Evolutionary conservation across 2,113 vertebrate genomes (phyloP), one percentile per base, ranked within the genome.

Genomic region (Perca flavescens): DNA sequence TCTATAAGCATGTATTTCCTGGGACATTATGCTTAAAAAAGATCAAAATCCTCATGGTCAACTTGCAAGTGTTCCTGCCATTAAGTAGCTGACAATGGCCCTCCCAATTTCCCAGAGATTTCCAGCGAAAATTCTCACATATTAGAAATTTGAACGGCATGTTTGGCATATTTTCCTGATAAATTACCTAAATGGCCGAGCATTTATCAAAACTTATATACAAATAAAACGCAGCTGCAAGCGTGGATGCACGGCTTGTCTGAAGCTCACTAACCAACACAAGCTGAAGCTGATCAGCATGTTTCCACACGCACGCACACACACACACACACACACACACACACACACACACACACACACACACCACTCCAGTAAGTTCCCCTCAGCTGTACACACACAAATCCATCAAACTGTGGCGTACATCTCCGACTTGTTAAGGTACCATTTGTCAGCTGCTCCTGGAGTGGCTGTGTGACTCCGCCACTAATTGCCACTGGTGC

Each of bases 401-500:
- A 92, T 88, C 88, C 92, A 91, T 89, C 88, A 91, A 90, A 83
- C 75, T 74, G 83, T 52, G 67, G 84, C 83, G 86, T 79, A 86
- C 84, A 91, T 92, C 93, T 93, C 89, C 47, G 85, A 93, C 89
- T 92, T 94, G 93, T 95, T 93, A 92, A 91, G 91, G 96, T 96
- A 95, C 94, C 95, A 94, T 98, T 97, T 97, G 96, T 97, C 97
- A 97, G 96, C 95, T 95, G 94, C 96, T 97, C 96, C 96, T 96
- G 96, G 96, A 97, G 97, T 96, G 95, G 95, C 96, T 96, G 95
- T 96, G 96, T 96, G 97, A 96, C 97, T 98, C 96, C 93, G 87
- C 92, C 95, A 92, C 96, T 99, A 98, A 98, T 99, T 98, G 97
- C 97, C 96, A 97, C 95, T 95, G 95, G 96, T 96, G 96, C 97